Percentiles rank a stretch among this genome's conserved stretches.
These are phyloP conservation scores for Limosa lapponica DNA, from an alignment of 2,797 vertebrate species.

Conservation along the genomic window DNA sequence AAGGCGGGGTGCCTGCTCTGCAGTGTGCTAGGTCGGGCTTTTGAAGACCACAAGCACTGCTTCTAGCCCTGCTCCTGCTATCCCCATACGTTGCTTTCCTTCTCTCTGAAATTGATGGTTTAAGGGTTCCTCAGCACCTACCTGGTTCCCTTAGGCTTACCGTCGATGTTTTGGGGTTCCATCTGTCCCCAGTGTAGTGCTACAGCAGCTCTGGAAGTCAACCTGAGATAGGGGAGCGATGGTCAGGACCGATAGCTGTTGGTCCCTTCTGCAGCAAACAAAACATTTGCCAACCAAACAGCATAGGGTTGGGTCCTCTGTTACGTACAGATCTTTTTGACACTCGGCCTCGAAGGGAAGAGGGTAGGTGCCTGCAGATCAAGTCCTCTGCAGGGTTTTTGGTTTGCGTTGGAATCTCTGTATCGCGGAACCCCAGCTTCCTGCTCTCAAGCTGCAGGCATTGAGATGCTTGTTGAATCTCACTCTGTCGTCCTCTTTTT, in stretches of 20 bases:
- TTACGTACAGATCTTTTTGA: not conserved
- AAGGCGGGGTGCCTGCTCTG: not conserved
- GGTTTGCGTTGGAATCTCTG: not conserved
- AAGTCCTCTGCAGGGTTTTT: not conserved
- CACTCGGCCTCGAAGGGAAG: rapidly evolving
- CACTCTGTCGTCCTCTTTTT: not conserved
- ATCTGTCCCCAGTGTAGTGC: not conserved
- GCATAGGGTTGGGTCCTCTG: rapidly evolving
- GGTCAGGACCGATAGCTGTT: not conserved
- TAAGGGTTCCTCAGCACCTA: not conserved
- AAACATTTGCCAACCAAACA: not conserved
- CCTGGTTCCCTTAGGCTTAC: not conserved
- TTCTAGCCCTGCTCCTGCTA: not conserved
- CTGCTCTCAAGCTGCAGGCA: not conserved
- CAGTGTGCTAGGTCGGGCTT: not conserved
- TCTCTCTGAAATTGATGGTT: not conserved
- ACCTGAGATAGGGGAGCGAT: not conserved
- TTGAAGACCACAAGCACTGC: not conserved
- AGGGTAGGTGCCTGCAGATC: not conserved
- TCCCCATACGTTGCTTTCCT: not conserved
- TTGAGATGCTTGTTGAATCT: not conserved
- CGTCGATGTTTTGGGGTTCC: not conserved
- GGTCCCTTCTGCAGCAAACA: not conserved
- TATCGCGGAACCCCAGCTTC: not conserved
- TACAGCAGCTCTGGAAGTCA: not conserved